Percentiles rank a stretch among this genome's conserved stretches.
These are phyloP conservation scores for Dicranocentrus wangi DNA, from an alignment of 2,888 invertebrate species.

Conservation along the genomic window DNA sequence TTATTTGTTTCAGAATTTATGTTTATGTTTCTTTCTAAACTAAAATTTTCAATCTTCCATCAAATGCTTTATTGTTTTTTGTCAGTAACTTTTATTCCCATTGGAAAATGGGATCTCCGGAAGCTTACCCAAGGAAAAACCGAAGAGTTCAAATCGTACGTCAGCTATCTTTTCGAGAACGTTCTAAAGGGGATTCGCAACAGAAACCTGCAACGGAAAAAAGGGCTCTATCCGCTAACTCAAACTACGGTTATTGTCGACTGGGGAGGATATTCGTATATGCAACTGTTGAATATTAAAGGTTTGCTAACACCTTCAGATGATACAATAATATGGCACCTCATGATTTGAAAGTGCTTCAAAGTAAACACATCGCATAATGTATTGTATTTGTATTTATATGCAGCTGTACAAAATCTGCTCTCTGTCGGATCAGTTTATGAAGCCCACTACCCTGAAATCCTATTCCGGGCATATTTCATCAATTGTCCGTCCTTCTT, in stretches of 20 bases:
- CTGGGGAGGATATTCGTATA: conserved; percentile 39
- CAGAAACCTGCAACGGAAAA: neutral
- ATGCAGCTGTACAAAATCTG: neutral
- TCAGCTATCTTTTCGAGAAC: conserved; percentile 34
- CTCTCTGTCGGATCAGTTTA: conserved; percentile 1
- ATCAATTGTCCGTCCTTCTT: conserved; percentile 43
- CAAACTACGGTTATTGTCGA: conserved; percentile 35
- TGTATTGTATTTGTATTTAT: neutral
- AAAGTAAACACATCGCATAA: neutral
- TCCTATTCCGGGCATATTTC: conserved; percentile 26
- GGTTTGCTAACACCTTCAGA: neutral
- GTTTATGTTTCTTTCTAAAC: neutral
- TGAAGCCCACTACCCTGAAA: conserved; percentile 55
- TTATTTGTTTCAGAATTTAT: neutral
- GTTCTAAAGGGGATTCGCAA: conserved; percentile 5
- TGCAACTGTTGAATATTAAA: conserved; percentile 10
- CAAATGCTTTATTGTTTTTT: neutral
- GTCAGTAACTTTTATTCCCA: conserved; percentile 20
- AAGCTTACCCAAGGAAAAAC: neutral
- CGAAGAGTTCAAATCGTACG: conserved; percentile 36
- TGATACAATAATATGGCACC: too few relatives aligned
- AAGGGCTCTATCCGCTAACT: conserved; percentile 1
- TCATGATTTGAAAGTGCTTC: neutral
- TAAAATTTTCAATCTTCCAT: neutral
- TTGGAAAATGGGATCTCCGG: conserved; percentile 50